Percentiles rank a stretch among this genome's conserved stretches.
Conservation (phyloP, 2,113 vertebrate species). For the Oreochromis tanganicae region DNA sequence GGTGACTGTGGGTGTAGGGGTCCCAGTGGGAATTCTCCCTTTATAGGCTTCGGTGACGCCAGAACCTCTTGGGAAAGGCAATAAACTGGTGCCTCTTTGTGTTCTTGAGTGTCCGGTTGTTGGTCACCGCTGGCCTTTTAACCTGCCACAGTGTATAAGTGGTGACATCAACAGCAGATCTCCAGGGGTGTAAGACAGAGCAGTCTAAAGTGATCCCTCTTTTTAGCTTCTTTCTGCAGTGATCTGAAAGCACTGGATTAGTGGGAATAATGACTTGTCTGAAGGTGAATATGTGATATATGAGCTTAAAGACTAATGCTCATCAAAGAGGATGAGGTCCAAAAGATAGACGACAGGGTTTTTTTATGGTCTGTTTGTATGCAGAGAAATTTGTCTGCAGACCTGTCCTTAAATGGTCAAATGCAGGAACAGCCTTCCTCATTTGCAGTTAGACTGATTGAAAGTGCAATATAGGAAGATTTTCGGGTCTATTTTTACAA, state of each 20-base stretch:
- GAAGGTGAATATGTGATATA: constrained; percentile 29
- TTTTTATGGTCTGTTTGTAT: neutral
- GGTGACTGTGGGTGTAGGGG: constrained; percentile 51
- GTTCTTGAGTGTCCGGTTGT: constrained; percentile 56
- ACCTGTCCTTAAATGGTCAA: neutral
- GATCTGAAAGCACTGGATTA: constrained; percentile 13
- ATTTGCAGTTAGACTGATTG: neutral
- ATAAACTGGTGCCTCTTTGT: constrained; percentile 73
- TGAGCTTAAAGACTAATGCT: neutral
- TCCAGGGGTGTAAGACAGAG: constrained; percentile 24
- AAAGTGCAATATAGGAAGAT: neutral
- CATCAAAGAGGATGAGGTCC: neutral
- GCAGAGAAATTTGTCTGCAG: neutral
- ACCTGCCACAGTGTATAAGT: constrained; percentile 46
- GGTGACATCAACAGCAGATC: constrained; percentile 53
- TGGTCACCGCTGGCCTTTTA: constrained; percentile 60
- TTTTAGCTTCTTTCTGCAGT: constrained; percentile 3
- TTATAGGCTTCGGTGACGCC: constrained; percentile 74
- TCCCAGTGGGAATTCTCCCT: constrained; percentile 72
- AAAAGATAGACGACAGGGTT: neutral
- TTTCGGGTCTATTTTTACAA: neutral
- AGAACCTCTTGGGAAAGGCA: constrained; percentile 71
- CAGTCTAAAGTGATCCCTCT: constrained; percentile 6
- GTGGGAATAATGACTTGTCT: constrained; percentile 20
- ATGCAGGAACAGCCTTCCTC: neutral